Base-by-base conservation (phyloP, 2,888 invertebrate species). In the Cephonodes hylas region DNA sequence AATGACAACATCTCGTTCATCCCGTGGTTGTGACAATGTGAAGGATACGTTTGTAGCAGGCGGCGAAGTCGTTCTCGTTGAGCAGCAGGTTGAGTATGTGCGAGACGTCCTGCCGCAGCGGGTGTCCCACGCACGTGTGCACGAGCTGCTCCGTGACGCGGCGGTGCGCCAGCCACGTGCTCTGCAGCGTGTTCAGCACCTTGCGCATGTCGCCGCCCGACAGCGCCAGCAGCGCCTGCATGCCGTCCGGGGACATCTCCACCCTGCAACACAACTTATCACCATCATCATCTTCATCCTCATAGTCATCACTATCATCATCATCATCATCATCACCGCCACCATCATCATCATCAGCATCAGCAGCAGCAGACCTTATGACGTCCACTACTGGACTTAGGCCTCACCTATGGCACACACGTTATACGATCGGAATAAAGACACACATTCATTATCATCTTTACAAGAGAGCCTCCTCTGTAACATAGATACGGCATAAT, bases 181-280 rank as follows among this genome's bases (percentile, higher is more conserved):
- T 98, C 93, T 99, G 99, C 58, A 99, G 92, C 22, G 99, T 97
- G 89, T 99, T 99, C 22, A 99, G 88, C 0, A 99, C 98, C 85
- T 97, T 97, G 71, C 99, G 94, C 99, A 99, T 99, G 88, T 99
- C 99, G 10, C 99, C 99, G 63, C 96, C 96, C 0, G 99, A 97
- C 1, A 99, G 92, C 0, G 96, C 96, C 66, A 99, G 93, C 3
- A 99, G 85, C 0, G 99, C 99, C 71, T 96, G 94, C 81, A 96
- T 95, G 0, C 99, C 99, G 91, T 97, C 97, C 66, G 97, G 96
- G 0, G 96, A 95, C 25, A 97, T 95, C 65, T 94, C 94, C 6
- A 99, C 94, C n/a, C 97, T 98, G 77, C 6, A 88, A 62, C 27
- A 4, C 3, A 13, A 27, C 20, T 13, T 13, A 13, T 20, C 6